Evolutionary conservation across 2,888 invertebrate species (phyloP).

Genomic region (Leptinotarsa juncta): DNA sequence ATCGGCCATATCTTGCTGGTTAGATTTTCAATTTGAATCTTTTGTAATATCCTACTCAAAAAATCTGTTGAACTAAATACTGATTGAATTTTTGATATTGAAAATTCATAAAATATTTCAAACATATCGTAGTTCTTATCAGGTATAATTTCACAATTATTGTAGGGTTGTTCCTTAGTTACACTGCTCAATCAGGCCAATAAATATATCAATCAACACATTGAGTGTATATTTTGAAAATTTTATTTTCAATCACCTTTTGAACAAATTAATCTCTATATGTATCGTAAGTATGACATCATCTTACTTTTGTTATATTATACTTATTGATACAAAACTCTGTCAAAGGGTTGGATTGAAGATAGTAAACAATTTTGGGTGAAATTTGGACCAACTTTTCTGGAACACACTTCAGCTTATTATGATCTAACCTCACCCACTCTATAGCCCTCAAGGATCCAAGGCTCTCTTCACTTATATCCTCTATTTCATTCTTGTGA

Average conservation of each 20-base stretch:
- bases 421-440: conserved; percentile 58
- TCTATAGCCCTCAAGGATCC: conserved; percentile 55
- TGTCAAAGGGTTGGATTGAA: conserved; percentile 57
- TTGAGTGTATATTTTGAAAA: background rate
- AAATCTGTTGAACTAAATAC: too few species aligned
- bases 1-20: too few species aligned
- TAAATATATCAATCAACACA: background rate
- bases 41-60: too few species aligned
- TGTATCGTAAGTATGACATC: conserved; percentile 15
- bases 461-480: conserved; percentile 53
- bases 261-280: background rate
- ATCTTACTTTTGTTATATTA: conserved; percentile 44
- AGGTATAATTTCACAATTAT: too few species aligned
- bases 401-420: conserved; percentile 57
- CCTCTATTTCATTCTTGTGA: conserved; percentile 52
- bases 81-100: too few species aligned
- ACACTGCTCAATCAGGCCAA: too few species aligned
- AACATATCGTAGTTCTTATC: too few species aligned
- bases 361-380: conserved; percentile 57
- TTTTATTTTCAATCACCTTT: background rate
- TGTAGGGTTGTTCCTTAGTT: too few species aligned
- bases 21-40: too few species aligned
- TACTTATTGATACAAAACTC: conserved; percentile 54
- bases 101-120: too few species aligned
- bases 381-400: conserved; percentile 56